A percentile compares a stretch with the other conserved stretches of the same genome.
Conservation (phyloP, 2,797 vertebrate genomes). For the Peromyscus nudipes region DNA sequence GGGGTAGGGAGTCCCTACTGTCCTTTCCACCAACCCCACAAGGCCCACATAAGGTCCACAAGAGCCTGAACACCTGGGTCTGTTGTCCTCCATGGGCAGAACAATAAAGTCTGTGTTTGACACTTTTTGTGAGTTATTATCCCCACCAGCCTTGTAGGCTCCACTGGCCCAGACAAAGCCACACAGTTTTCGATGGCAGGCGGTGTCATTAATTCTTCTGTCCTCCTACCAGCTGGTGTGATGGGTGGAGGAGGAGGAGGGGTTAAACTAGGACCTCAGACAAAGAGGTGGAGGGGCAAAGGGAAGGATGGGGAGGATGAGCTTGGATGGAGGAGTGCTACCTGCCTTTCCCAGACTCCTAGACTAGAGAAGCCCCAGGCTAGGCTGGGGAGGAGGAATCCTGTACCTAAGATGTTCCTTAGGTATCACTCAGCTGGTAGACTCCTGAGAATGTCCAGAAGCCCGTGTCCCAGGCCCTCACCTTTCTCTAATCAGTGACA, state of each 20-base stretch:
- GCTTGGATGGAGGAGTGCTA: neutral
- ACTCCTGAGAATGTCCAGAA: neutral
- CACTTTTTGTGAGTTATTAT: conserved; percentile 23
- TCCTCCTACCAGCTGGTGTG: neutral
- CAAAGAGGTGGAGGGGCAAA: neutral
- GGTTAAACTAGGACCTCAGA: neutral
- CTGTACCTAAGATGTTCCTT: too few relatives aligned
- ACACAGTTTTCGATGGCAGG: neutral
- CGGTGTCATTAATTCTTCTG: neutral
- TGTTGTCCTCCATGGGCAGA: neutral
- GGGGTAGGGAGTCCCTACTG: neutral
- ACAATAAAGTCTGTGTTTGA: conserved; percentile 27
- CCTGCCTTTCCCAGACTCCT: neutral
- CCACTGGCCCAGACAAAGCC: conserved; percentile 33
- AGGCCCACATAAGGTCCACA: neutral
- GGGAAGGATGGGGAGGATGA: accelerated
- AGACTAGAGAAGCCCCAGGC: neutral
- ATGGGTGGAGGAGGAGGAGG: neutral
- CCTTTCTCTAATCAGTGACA: neutral
- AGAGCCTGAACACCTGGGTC: conserved; percentile 16
- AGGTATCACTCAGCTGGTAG: neutral
- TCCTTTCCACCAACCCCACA: neutral
- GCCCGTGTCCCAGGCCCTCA: neutral
- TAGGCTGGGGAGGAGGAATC: neutral
- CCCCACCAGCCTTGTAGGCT: conserved; percentile 31